Conservation (phyloP, 2,797 vertebrate species). For the Hapalemur alaotrensis region DNA sequence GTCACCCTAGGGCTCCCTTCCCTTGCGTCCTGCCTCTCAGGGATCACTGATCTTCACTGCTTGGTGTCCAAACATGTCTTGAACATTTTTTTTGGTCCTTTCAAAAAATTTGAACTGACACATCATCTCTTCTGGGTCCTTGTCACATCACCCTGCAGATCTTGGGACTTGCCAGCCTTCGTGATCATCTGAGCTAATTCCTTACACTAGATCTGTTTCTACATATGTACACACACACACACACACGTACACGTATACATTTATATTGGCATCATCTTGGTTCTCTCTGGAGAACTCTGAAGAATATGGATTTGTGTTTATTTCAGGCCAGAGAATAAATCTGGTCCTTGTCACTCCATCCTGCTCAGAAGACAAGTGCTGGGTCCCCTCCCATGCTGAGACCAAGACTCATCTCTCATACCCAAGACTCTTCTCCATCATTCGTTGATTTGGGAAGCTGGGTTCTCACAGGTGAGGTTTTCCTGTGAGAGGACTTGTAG, state of each 20-base stretch:
- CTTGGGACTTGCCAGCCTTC: too few species aligned
- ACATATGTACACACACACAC: accelerated
- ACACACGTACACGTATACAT: too few species aligned
- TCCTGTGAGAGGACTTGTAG: not conserved
- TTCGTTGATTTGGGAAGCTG: not conserved
- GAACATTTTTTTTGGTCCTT: not conserved
- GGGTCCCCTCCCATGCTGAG: not conserved
- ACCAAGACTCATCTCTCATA: not conserved
- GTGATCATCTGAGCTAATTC: accelerated
- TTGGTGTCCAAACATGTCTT: not conserved
- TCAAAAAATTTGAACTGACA: not conserved
- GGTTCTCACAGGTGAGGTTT: not conserved
- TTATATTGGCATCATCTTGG: not conserved
- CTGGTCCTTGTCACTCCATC: too few species aligned
- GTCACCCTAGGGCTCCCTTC: accelerated
- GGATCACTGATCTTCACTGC: not conserved
- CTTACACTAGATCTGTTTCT: not conserved
- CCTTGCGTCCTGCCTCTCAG: not conserved
- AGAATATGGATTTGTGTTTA: not conserved
- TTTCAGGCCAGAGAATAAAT: not conserved
- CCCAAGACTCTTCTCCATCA: accelerated
- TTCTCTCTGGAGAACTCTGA: not conserved
- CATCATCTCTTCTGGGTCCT: accelerated
- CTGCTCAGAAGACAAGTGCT: not conserved
- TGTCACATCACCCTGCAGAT: accelerated